These are phyloP conservation scores for Drosophila asahinai DNA, from an alignment of 1,140 invertebrate species.

Conservation along the genomic window DNA sequence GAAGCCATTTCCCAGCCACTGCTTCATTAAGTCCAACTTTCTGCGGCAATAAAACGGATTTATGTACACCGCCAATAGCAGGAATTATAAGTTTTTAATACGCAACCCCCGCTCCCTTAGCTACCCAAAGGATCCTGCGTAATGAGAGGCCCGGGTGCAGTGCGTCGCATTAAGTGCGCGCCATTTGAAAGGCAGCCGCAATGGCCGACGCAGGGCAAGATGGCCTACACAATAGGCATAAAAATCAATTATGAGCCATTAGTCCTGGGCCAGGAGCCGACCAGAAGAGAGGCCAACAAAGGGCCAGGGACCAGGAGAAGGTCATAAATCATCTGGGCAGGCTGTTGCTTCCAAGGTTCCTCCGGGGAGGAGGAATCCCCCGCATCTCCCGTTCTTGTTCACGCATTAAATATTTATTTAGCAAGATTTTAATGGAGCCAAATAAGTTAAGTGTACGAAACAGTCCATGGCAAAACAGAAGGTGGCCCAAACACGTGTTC, in stretches of 20 bases:
- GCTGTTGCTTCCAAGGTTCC: constrained; percentile 60
- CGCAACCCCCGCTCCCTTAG: too few relatives aligned
- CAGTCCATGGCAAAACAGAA: constrained; percentile 43
- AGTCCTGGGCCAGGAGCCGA: constrained; percentile 34
- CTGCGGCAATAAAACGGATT: constrained; percentile 67
- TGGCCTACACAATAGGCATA: constrained; percentile 76
- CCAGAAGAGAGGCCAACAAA: constrained; percentile 24
- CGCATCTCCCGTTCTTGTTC: constrained; percentile 66
- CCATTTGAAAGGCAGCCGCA: constrained; percentile 60
- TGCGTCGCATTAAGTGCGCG: constrained; percentile 73
- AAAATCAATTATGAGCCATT: constrained; percentile 82
- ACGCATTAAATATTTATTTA: constrained; percentile 82
- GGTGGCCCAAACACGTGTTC: constrained; percentile 60
- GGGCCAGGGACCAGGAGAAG: constrained; percentile 36
- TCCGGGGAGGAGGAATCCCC: constrained; percentile 6
- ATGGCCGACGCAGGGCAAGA: constrained; percentile 31
- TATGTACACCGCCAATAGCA: constrained; percentile 72
- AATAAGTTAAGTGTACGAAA: constrained; percentile 73
- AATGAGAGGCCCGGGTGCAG: constrained; percentile 50
- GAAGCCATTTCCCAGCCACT: constrained; percentile 31
- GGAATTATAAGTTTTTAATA: constrained; percentile 81
- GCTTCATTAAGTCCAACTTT: constrained; percentile 65
- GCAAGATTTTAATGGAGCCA: constrained; percentile 80
- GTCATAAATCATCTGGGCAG: constrained; percentile 75
- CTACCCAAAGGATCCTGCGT: neutral